Base-by-base conservation (phyloP, 2,797 vertebrate species). In the Yasuhikotakia modesta region DNA sequence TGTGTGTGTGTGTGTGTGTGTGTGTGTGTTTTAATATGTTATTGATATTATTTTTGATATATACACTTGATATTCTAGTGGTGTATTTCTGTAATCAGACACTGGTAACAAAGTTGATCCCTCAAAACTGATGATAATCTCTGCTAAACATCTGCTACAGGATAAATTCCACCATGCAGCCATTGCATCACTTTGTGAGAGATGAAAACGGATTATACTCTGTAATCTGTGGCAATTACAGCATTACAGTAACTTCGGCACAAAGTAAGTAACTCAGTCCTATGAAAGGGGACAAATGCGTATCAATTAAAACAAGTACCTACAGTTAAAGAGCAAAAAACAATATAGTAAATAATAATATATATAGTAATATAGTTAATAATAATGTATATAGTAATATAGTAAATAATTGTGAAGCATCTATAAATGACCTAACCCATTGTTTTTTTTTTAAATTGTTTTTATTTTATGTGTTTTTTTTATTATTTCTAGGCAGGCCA, bases 401-500 rank as follows among this genome's bases (percentile, higher is more conserved):
- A 10, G 8, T 2, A 53, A 21, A 2, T 19, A 53, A 53, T n/a
- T 19, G 2, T 13, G 10, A 48, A 8, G 10, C 50, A 53, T 53
- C 5, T 13, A 52, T 5, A 17, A n/a, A 17, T 52, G 52, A 55
- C 7, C 52, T 21, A 10, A 32, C 57, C 21, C 24, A 30, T 27
- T 2, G 14, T 30, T 30, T 60, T 60, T 60, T 45, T 1, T 2
- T 43, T 2, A 13, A 22, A 4, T 55, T 66, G 14, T 17, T 52
- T 17, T 71, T 5, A 13, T 24, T 46, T 4, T 22, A 27, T 14
- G 27, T 5, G 2, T 55, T 8, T 63, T 12, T n/a, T 17, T 61
- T 67, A 12, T 83, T 43, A 55, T 86, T 67, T 81, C 8, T 32
- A 93, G 92, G 50, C 63, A 66, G 24, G 46, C 92, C 92, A 8